Evolutionary conservation across 2,797 vertebrate genomes (phyloP).

Genomic region (Chaunax sp.): DNA sequence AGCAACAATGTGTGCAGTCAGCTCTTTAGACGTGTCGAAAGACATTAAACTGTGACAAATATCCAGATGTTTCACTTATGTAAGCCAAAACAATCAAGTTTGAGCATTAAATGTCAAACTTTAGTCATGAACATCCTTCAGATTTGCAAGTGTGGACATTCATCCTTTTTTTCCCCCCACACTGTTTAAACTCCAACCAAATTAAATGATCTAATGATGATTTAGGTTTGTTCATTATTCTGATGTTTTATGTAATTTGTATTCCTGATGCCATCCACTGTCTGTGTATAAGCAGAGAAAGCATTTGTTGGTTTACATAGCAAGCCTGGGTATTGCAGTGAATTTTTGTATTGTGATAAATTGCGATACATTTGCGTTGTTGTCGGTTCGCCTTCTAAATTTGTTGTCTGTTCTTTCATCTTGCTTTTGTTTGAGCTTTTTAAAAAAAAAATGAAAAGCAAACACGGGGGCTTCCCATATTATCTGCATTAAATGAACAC

Average conservation of each 20-base stretch:
- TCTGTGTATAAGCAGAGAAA: too few relatives aligned
- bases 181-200: background rate
- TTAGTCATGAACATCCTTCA: background rate
- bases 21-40: constrained; percentile 23
- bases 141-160: background rate
- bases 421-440: constrained; percentile 1
- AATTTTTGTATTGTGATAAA: too few relatives aligned
- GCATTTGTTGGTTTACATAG: too few relatives aligned
- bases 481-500: constrained; percentile 35
- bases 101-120: background rate
- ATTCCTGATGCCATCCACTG: background rate
- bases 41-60: constrained; percentile 35
- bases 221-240: too few relatives aligned
- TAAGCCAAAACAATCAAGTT: constrained; percentile 11
- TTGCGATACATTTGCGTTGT: background rate
- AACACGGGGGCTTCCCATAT: constrained; percentile 25
- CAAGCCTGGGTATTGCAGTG: too few relatives aligned
- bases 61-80: constrained; percentile 36
- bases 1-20: constrained; percentile 23
- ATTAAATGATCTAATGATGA: background rate
- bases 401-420: constrained; percentile 4
- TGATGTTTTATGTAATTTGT: background rate
- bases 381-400: background rate
- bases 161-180: too few relatives aligned
- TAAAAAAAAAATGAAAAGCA: constrained; percentile 16